Evolutionary conservation across 2,113 vertebrate species (phyloP).

Genomic region (Grallaria varia): DNA sequence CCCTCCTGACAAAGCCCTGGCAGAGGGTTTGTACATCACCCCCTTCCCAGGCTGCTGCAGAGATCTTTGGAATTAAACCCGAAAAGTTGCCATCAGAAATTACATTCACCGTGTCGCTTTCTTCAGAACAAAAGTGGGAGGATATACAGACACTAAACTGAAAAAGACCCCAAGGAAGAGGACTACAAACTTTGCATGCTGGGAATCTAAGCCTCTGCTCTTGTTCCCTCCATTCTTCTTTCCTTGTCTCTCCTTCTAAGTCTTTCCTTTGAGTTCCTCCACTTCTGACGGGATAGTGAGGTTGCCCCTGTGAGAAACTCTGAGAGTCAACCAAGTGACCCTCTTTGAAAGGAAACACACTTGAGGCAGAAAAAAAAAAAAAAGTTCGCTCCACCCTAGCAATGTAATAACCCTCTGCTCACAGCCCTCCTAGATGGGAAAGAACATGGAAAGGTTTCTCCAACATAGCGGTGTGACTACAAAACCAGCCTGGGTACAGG

Average conservation of each 20-base stretch:
- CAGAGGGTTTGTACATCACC: background rate
- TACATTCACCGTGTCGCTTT: background rate
- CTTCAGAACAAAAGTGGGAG: background rate
- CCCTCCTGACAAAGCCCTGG: background rate
- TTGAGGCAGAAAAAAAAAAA: background rate
- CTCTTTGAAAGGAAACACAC: conserved; percentile 17
- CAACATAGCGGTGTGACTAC: background rate
- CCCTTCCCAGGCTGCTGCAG: background rate
- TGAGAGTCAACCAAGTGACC: background rate
- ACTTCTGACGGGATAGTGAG: background rate
- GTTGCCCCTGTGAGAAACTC: background rate
- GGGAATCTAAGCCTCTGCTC: background rate
- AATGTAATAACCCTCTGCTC: background rate
- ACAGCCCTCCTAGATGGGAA: background rate
- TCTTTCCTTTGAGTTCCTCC: background rate
- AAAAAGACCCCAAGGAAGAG: background rate
- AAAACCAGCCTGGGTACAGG: background rate
- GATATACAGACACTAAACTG: background rate
- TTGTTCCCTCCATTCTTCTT: background rate
- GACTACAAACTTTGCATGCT: background rate
- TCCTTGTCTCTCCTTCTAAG: background rate
- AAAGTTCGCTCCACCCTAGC: background rate
- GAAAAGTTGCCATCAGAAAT: background rate
- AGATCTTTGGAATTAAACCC: background rate
- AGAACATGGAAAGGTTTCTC: background rate